Base-by-base conservation (phyloP, 2,888 invertebrate genomes). In the Catonia carolina region DNA sequence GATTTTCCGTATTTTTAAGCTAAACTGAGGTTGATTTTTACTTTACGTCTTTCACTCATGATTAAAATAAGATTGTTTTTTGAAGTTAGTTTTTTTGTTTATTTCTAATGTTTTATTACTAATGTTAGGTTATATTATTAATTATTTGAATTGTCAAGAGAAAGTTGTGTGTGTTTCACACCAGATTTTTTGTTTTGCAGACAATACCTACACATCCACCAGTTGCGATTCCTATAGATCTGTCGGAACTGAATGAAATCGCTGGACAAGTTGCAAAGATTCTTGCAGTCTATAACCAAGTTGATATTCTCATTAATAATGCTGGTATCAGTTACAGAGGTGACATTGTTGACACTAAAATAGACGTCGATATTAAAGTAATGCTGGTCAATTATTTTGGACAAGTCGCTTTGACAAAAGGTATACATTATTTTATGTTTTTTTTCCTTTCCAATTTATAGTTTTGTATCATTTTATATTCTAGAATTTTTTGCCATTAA, bases 331-430 rank as follows among this genome's bases (percentile, higher is more conserved):
- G 88, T 17, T 81, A 85, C 58, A 78, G 95, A 65, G 92, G 92
- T 1, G 80, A 83, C 63, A 81, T 86, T 50, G 65, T 83, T 17
- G 78, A 85, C 45, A 92, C 96, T 0, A 77, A 81, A 39, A 72
- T 90, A 36, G 86, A 89, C 69, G 90, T 96, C 8, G 87, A 93
- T 72, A 78, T 85, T 59, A 84, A 85, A 75, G 78, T 97, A 41
- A 96, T 98, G 96, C 75, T 82, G 35, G 85, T 94, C 6, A 99
- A 99, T 76, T 98, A 92, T 73, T 93, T 98, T 75, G 96, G 96
- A 14, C 82, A 93, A 62, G 83, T 96, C 54, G 89, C 88, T 33
- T 74, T 98, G 22, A 92, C 94, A 1, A 94, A 93, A 84, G 89
- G 94, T 90, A 76, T 68, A n/a, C n/a, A n/a, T n/a, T n/a, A n/a